These are phyloP conservation scores for Meriones psammophilus DNA, from an alignment of 2,797 vertebrate genomes.

Conservation along the genomic window DNA sequence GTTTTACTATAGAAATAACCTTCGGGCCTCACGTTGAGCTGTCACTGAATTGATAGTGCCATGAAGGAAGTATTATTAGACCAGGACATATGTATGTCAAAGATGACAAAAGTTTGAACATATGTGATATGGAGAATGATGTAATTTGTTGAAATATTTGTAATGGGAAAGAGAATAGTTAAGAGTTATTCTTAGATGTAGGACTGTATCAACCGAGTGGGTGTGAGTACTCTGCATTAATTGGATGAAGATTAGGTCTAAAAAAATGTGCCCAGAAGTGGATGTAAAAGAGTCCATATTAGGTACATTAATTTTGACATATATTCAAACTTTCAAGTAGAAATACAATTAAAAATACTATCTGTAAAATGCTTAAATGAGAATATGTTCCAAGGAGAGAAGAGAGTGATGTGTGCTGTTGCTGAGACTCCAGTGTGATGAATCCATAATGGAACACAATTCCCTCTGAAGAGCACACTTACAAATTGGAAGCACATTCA, in stretches of 20 bases:
- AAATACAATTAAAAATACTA: background rate
- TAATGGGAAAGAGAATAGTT: background rate
- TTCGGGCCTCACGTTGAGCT: background rate
- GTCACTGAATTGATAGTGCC: background rate
- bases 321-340: background rate
- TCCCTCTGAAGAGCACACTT: background rate
- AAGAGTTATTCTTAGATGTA: background rate
- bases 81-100: background rate
- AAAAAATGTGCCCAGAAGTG: background rate
- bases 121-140: background rate
- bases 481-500: background rate
- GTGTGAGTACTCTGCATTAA: background rate
- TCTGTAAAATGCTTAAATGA: background rate
- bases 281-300: background rate
- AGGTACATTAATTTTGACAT: background rate
- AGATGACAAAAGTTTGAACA: background rate
- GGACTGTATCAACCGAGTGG: background rate
- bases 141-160: background rate
- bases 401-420: background rate
- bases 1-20: background rate
- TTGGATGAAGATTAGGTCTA: background rate
- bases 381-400: background rate
- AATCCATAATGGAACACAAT: background rate
- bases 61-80: background rate
- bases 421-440: background rate